Evolutionary conservation across 1,140 invertebrate genomes (phyloP).

Genomic region (Phthorimaea operculella): DNA sequence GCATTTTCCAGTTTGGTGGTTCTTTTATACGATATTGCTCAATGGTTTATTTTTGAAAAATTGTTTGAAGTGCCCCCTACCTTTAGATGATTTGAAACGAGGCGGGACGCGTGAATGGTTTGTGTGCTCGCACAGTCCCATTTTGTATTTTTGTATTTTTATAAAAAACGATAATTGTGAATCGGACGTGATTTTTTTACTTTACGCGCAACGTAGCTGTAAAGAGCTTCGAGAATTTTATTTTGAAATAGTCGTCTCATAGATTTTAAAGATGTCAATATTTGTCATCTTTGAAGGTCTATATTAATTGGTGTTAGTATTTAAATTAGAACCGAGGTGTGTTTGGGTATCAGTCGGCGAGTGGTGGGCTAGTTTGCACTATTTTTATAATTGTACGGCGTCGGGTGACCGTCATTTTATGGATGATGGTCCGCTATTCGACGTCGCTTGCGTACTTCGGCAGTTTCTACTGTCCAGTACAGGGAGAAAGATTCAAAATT

Average conservation of each 20-base stretch:
- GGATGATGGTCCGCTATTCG: background rate
- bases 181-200: constrained; percentile 58
- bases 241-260: constrained; percentile 7
- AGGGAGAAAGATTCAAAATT: constrained; percentile 28
- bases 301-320: constrained; percentile 47
- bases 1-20: constrained; percentile 31
- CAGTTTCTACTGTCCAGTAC: constrained; percentile 6
- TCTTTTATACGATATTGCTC: constrained; percentile 38
- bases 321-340: constrained; percentile 38
- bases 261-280: constrained; percentile 19
- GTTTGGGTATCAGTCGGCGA: constrained; percentile 56
- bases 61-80: constrained; percentile 36
- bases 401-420: background rate
- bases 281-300: constrained; percentile 18
- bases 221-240: constrained; percentile 20
- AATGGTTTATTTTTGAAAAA: constrained; percentile 19
- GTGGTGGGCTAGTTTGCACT: constrained; percentile 13
- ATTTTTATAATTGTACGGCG: background rate
- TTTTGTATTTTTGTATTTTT: constrained; percentile 68
- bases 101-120: constrained; percentile 38
- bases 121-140: constrained; percentile 59
- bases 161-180: constrained; percentile 56
- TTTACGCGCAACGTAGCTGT: constrained; percentile 51
- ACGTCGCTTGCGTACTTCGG: background rate
- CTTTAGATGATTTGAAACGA: constrained; percentile 30